phyloP scores from a whole-genome alignment of 1,140 invertebrate species.

The Araneus ventricosus region DNA sequence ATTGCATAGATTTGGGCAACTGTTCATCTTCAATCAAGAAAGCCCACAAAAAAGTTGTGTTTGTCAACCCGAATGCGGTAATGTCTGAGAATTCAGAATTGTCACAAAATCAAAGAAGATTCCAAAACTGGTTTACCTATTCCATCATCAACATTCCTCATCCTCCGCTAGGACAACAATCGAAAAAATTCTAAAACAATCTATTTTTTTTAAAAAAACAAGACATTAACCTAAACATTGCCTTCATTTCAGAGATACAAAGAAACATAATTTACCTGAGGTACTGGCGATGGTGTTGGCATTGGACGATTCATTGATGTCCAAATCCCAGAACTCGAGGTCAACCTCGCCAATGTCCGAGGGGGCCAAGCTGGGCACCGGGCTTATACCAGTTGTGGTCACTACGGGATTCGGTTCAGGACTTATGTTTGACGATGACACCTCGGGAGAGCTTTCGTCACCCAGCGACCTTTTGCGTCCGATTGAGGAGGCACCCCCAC shows the following conservation, averaged over 20 bases:
- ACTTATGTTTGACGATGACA: constrained; percentile 83
- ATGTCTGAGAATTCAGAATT: no score
- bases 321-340: constrained; percentile 89
- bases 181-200: background rate
- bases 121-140: no score
- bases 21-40: no score
- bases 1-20: no score
- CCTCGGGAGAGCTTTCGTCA: constrained; percentile 86
- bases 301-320: constrained; percentile 79
- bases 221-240: background rate
- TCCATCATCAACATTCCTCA: no score
- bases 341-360: constrained; percentile 86
- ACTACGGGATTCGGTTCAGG: constrained; percentile 79
- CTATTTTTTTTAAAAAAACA: background rate
- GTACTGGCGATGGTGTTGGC: constrained; percentile 69
- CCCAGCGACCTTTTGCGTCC: constrained; percentile 71
- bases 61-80: no score
- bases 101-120: no score
- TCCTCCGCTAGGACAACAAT: background rate
- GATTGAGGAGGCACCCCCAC: constrained; percentile 5
- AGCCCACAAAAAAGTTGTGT: no score
- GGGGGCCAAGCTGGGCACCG: constrained; percentile 80
- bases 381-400: constrained; percentile 75
- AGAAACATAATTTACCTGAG: constrained; percentile 74
- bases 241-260: background rate